Percentiles rank a stretch among this genome's conserved stretches.
Evolutionary conservation across 2,888 invertebrate genomes (phyloP).

Genomic region (Pantelozetes paolii): DNA sequence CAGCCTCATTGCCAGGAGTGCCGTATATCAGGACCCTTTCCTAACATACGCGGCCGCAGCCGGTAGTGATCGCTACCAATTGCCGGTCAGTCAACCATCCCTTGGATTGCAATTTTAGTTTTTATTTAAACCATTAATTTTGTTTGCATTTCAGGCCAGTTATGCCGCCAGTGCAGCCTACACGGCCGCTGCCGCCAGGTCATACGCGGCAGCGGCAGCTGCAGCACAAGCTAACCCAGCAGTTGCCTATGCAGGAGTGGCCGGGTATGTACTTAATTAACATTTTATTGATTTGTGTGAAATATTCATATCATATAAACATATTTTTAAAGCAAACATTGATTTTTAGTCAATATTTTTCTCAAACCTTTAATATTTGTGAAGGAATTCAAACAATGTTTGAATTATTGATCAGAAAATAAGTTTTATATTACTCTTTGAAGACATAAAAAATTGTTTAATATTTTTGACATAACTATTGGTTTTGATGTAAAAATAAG

Average conservation of each 20-base stretch:
- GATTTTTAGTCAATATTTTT: conserved; percentile 9
- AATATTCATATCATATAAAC: background rate
- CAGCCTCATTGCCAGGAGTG: conserved; percentile 40
- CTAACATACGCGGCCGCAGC: conserved; percentile 65
- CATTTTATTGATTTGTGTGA: background rate
- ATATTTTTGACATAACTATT: no score
- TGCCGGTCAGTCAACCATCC: conserved; percentile 66
- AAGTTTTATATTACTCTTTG: no score
- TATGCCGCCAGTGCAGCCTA: conserved; percentile 50
- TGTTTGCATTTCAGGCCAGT: conserved; percentile 43
- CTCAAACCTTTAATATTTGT: no score
- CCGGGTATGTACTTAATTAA: conserved; percentile 44
- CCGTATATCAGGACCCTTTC: conserved; percentile 90
- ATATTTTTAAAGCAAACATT: background rate
- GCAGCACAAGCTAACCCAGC: conserved; percentile 50
- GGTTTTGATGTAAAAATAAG: background rate
- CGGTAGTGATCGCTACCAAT: conserved; percentile 70
- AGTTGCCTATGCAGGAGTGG: conserved; percentile 49
- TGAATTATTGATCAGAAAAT: no score
- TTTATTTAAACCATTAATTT: background rate
- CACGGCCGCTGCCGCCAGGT: conserved; percentile 50
- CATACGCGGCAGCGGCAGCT: conserved; percentile 51
- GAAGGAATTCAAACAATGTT: no score
- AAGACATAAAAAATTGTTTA: no score
- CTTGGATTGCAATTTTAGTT: background rate